Percentiles rank a stretch among this genome's conserved stretches.
These are phyloP conservation scores for Heliconius eleuchia DNA, from an alignment of 1,140 invertebrate genomes.

Conservation along the genomic window DNA sequence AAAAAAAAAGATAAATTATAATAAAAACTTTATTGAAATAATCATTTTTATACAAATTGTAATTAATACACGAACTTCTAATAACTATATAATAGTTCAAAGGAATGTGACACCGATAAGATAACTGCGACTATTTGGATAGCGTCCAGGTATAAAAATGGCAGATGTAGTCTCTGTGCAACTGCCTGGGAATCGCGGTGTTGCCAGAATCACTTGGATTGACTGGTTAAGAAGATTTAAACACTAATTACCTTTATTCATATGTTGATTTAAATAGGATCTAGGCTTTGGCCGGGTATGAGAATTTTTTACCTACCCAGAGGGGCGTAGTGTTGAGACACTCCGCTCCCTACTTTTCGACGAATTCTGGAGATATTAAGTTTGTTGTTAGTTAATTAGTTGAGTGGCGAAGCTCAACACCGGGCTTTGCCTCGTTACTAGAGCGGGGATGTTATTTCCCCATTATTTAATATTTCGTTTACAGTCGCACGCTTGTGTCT, in stretches of 20 bases:
- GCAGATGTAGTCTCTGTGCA: slow-evolving; percentile 57
- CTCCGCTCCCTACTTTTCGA: no score
- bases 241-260: slow-evolving; percentile 17
- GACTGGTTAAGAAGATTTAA: slow-evolving; percentile 18
- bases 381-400: no score
- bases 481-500: no score
- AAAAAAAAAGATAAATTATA: neutral
- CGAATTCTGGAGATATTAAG: no score
- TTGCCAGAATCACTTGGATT: slow-evolving; percentile 32
- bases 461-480: no score
- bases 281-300: neutral
- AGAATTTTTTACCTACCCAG: no score
- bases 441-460: no score
- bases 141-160: slow-evolving; percentile 72
- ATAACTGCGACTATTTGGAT: slow-evolving; percentile 69
- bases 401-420: no score
- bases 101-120: slow-evolving; percentile 37
- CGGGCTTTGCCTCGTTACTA: no score
- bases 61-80: neutral
- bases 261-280: neutral
- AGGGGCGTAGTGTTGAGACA: neutral
- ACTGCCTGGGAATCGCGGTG: slow-evolving; percentile 54
- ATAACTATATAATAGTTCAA: slow-evolving; percentile 10
- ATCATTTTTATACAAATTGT: neutral
- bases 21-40: neutral